Conservation (phyloP, 2,888 invertebrate species). For the Spisula subtruncata region DNA sequence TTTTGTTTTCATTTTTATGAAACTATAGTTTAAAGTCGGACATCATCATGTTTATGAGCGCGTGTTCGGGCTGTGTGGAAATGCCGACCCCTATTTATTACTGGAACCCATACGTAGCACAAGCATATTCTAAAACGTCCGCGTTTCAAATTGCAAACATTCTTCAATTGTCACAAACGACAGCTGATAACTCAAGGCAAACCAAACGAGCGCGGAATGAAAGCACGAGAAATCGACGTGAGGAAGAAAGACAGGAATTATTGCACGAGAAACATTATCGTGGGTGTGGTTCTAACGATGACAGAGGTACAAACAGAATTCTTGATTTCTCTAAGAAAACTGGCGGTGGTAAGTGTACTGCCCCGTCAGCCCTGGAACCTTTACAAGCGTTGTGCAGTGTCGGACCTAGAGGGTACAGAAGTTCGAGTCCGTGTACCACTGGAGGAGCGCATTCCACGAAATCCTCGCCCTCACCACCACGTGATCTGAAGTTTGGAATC, state of each 20-base stretch:
- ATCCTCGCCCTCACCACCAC: conserved; percentile 16
- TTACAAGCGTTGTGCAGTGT: conserved; percentile 81
- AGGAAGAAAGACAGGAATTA: conserved; percentile 3
- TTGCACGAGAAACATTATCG: conserved; percentile 4
- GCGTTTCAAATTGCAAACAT: conserved; percentile 73
- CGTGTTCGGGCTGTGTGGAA: conserved; percentile 67
- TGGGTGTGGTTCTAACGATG: neutral
- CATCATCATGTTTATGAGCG: conserved; percentile 57
- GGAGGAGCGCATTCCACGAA: conserved; percentile 7
- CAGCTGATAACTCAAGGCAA: conserved; percentile 32
- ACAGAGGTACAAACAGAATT: conserved; percentile 24
- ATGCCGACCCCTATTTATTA: conserved; percentile 67
- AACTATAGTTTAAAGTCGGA: neutral
- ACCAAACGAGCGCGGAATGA: conserved; percentile 19
- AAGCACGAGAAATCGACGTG: neutral
- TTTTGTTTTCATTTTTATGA: neutral
- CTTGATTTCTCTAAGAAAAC: conserved; percentile 57
- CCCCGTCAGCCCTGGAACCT: conserved; percentile 79
- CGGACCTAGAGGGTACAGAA: conserved; percentile 71
- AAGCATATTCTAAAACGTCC: conserved; percentile 50
- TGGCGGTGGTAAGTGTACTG: conserved; percentile 50
- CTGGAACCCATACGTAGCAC: conserved; percentile 64
- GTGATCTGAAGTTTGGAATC: conserved; percentile 79
- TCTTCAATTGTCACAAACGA: conserved; percentile 65
- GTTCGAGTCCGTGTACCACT: conserved; percentile 44